Conservation (phyloP, 1,140 invertebrate genomes). For the Rhizoglyphus robini region DNA sequence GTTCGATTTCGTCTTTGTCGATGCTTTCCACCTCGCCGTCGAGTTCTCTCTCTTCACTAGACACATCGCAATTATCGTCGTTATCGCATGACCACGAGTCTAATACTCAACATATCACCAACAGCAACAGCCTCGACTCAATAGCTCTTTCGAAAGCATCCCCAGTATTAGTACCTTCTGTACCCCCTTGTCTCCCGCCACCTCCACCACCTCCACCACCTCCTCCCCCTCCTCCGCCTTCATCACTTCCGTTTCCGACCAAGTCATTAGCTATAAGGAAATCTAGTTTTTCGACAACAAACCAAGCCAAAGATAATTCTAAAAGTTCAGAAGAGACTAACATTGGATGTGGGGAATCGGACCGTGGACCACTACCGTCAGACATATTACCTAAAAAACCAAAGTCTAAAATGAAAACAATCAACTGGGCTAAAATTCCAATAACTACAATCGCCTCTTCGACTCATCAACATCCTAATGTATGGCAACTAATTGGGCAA, state of each 20-base stretch:
- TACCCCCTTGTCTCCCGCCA: neutral
- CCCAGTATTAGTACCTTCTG: too few species aligned
- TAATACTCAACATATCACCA: neutral
- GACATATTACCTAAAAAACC: conserved; percentile 40
- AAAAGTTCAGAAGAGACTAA: conserved; percentile 2
- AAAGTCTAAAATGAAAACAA: conserved; percentile 82
- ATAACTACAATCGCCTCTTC: conserved; percentile 40
- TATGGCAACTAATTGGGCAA: conserved; percentile 26
- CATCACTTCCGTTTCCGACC: conserved; percentile 32
- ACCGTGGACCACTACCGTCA: too few species aligned
- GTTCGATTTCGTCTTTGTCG: neutral
- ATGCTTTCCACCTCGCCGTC: neutral
- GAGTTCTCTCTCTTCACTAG: neutral
- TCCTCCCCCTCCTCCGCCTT: conserved; percentile 38
- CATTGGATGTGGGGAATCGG: neutral
- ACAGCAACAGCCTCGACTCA: neutral
- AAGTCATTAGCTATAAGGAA: conserved; percentile 26
- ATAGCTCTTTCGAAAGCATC: too few species aligned
- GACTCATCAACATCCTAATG: conserved; percentile 24
- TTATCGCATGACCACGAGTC: neutral
- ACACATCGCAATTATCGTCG: neutral
- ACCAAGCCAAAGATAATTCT: conserved; percentile 23
- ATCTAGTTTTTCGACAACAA: conserved; percentile 32
- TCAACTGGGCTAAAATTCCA: conserved; percentile 87
- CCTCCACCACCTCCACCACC: conserved; percentile 25